Base-by-base conservation (phyloP, 2,797 vertebrate genomes). In the Helicolenus hilgendorfi region DNA sequence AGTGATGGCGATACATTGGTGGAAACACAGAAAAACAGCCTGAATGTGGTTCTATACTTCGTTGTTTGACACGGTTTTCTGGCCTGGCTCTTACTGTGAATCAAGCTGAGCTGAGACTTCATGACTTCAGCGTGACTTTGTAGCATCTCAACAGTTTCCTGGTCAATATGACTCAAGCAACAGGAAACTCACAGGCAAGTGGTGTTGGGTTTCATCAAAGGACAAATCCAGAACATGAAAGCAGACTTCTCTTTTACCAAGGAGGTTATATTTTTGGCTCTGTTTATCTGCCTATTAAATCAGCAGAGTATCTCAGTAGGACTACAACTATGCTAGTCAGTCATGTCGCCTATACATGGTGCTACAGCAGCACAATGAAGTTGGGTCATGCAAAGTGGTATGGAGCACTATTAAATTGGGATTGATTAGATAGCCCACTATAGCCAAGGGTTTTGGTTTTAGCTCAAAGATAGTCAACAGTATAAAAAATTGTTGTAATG, bases 221-320 rank as follows among this genome's bases (percentile, higher is more conserved):
- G 41, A 81, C 80, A 83, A 80, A 83, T 83, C 68, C 68, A 85
- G 64, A 85, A 87, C 77, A 91, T 91, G 78, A 94, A 86, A 89
- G 80, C 55, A 45, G 26, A 77, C 35, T 65, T 64, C 56, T 60
- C 8, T 5, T 63, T 9, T 58, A 35, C 78, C 78, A 70, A 26
- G 20, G 20, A 29, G 45, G 26, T 65, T 41, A 29, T 33, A 29
- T 31, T 68, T 68, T 53, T 82, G 79, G 67, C 79, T 84, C 2
- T n/a, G 35, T 75, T 35, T 35, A 22, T 68, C 75, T 41, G 55
- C 72, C 31, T 77, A 14, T 72, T 65, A 72, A 60, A 65, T 45
- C 35, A 75, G 58, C 26, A 35, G 64, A 14, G 68, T 18, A 14
- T 64, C 13, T 15, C 53, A 75, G 22, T 33, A 36, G 33, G 53